Base-by-base conservation (phyloP, 2,797 vertebrate genomes). In the Channa striata region DNA sequence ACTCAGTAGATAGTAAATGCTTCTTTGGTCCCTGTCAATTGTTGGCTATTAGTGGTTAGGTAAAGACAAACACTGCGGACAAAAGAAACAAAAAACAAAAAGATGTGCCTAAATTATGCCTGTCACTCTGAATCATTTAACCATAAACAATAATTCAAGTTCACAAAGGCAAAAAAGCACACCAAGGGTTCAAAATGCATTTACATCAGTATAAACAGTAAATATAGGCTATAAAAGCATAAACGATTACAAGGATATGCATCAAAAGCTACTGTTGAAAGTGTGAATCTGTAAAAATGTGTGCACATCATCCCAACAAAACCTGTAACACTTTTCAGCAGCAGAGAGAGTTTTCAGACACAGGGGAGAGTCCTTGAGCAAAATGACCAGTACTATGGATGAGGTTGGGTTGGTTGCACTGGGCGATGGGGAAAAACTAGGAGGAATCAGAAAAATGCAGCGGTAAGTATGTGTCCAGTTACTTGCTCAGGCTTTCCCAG, bases 21-120 rank as follows among this genome's bases (percentile, higher is more conserved):
- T 72, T 93, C 90, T 92, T 93, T 93, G 90, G 91, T 93, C 90
- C 89, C 80, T 87, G 86, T 81, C 57, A 75, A 88, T 90, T 85
- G 81, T 71, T 84, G 75, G 85, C 67, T 79, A 65, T 86, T 84
- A 87, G 81, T 85, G 80, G 80, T 82, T 85, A 57, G 43, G 39
- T 39, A 44, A 56, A 74, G 46, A 62, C 40, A 77, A 78, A 87
- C 11, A 58, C 59, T 39, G 68, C 63, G 25, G 68, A 65, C 58
- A 72, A 72, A 53, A 20, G 50, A 47, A 21, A 53, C 10, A n/a
- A 66, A 61, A 65, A 34, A 20, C 14, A 73, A 53, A 74, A 61
- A 51, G 54, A 82, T 83, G 80, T 82, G 84, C 72, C 71, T 58
- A 46, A 59, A 79, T 76, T 53, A 51, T 54, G 82, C 86, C 87